Evolutionary conservation across 2,797 vertebrate species (phyloP).

Genomic region (Pogoniulus pusillus): DNA sequence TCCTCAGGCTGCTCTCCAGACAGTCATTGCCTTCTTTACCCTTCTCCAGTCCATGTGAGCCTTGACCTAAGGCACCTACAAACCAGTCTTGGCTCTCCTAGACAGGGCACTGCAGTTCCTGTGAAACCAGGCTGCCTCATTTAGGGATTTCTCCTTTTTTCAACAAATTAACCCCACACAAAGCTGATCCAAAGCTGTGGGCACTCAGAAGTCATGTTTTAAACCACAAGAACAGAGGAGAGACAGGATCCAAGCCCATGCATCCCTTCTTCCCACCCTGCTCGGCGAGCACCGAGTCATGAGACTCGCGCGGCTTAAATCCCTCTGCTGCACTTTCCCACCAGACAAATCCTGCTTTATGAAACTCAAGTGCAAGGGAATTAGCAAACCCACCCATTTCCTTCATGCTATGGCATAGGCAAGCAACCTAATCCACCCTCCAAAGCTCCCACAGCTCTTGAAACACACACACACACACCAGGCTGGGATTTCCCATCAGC

Average conservation of each 20-base stretch:
- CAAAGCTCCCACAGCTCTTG: background rate
- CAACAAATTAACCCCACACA: background rate
- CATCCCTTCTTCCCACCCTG: constrained; percentile 11
- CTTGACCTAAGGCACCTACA: background rate
- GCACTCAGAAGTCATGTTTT: background rate
- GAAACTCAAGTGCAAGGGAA: constrained; percentile 40
- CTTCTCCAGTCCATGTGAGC: background rate
- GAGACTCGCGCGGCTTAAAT: constrained; percentile 23
- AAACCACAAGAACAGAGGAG: background rate
- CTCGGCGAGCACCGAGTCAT: constrained; percentile 7
- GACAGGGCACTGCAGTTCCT: rapidly evolving
- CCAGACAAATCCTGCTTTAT: constrained; percentile 41
- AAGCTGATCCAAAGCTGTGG: background rate
- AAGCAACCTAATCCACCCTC: background rate
- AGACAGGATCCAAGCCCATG: background rate
- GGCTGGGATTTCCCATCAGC: constrained; percentile 24
- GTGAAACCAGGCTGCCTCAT: background rate
- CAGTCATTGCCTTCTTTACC: background rate
- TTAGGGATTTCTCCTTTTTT: background rate
- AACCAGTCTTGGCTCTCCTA: background rate
- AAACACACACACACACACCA: background rate
- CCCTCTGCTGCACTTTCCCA: constrained; percentile 33
- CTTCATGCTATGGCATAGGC: background rate
- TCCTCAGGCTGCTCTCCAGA: too few species aligned
- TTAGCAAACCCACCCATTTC: constrained; percentile 32